Evolutionary conservation across 2,113 vertebrate genomes (phyloP).

Genomic region (Limnothrissa miodon): DNA sequence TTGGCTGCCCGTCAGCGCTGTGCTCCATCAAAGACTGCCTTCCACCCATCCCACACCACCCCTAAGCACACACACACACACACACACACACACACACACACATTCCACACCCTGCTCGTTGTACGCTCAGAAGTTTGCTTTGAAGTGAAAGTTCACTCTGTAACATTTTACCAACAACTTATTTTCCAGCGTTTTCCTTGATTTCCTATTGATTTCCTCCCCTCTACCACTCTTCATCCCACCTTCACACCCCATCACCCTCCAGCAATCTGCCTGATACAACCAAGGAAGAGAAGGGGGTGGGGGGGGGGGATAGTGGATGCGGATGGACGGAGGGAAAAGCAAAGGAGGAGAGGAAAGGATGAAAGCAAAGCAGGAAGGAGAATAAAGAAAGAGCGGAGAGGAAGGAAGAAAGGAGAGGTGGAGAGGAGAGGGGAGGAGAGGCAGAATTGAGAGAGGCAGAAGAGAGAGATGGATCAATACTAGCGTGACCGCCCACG

Average conservation of each 20-base stretch:
- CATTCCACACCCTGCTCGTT: neutral
- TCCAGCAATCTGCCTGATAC: neutral
- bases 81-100: slow-evolving; percentile 62
- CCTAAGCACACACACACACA: slow-evolving; percentile 48
- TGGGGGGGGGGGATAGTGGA: neutral
- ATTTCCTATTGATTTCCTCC: slow-evolving; percentile 71
- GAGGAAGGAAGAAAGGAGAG: slow-evolving; percentile 24
- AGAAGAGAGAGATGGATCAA: slow-evolving; percentile 53
- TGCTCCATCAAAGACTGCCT: neutral
- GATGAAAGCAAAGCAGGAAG: slow-evolving; percentile 27
- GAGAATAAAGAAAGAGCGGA: neutral
- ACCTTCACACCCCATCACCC: neutral
- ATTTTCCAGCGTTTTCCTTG: slow-evolving; percentile 67
- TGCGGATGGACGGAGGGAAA: neutral
- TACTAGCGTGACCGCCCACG: slow-evolving; percentile 60
- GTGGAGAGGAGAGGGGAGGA: slow-evolving; percentile 29
- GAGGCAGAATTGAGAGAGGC: slow-evolving; percentile 20
- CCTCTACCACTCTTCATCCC: slow-evolving; percentile 44
- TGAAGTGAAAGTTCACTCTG: slow-evolving; percentile 72
- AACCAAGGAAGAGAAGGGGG: too few species aligned
- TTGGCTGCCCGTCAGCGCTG: neutral
- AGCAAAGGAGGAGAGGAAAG: slow-evolving; percentile 35
- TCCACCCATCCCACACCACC: neutral
- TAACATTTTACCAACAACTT: slow-evolving; percentile 68
- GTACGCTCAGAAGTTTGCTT: slow-evolving; percentile 59